A percentile compares a stretch with the other conserved stretches of the same genome.
Evolutionary conservation across 2,888 invertebrate species (phyloP).

Genomic region (Microchrysa polita): DNA sequence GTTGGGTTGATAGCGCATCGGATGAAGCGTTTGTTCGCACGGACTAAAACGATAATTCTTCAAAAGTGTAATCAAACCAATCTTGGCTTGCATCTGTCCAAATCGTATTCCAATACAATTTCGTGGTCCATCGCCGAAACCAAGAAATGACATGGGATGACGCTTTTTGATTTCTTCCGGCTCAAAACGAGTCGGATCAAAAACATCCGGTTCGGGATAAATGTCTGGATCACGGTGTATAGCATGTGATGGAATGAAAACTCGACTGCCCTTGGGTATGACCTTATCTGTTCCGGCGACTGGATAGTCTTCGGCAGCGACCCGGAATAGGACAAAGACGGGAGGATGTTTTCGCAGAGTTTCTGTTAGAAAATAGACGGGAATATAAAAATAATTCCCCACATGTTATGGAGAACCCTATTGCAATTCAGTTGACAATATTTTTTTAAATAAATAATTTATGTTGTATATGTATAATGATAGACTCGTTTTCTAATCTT

Average conservation of each 20-base stretch:
- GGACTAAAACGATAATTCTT: constrained; percentile 52
- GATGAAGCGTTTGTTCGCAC: constrained; percentile 4
- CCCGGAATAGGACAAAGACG: constrained; percentile 58
- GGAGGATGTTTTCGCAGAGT: constrained; percentile 65
- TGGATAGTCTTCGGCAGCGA: constrained; percentile 57
- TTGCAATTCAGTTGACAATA: too few relatives aligned
- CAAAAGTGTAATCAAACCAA: constrained; percentile 57
- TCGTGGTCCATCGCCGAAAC: constrained; percentile 61
- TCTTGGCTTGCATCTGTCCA: constrained; percentile 57
- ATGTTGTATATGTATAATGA: too few relatives aligned
- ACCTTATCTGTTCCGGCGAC: constrained; percentile 56
- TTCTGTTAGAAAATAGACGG: constrained; percentile 58
- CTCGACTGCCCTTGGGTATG: constrained; percentile 58
- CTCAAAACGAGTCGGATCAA: constrained; percentile 64
- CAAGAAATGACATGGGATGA: constrained; percentile 59
- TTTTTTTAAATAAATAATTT: too few relatives aligned
- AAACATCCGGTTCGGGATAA: constrained; percentile 63
- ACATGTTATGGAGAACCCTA: too few relatives aligned
- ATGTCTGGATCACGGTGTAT: constrained; percentile 65
- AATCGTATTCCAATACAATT: constrained; percentile 59
- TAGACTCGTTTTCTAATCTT: too few relatives aligned
- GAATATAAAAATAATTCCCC: too few relatives aligned
- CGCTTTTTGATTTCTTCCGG: constrained; percentile 55
- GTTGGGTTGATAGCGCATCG: constrained; percentile 46
- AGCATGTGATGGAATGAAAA: constrained; percentile 59